phyloP scores from a whole-genome alignment of 2,113 vertebrate species.

The Hypomesus transpacificus region DNA sequence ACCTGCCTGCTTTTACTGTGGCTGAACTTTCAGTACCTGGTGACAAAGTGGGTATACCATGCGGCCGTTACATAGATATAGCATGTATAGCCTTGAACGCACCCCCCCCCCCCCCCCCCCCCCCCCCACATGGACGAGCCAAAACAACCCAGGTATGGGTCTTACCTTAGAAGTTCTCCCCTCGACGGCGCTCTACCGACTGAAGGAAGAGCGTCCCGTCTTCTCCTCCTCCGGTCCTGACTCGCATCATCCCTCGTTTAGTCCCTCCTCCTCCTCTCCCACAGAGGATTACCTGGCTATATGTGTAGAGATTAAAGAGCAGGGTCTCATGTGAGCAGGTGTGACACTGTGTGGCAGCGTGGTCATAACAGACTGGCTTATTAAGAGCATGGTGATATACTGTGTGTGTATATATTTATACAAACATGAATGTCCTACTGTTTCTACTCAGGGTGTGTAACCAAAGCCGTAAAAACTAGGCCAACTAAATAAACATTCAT shows the following conservation, averaged over 20 bases:
- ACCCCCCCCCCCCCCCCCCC: constrained; percentile 20
- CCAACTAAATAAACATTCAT: no score
- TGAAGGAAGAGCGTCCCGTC: neutral
- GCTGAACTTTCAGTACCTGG: no score
- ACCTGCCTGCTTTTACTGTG: no score
- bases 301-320: constrained; percentile 43
- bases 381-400: neutral
- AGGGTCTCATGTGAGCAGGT: constrained; percentile 4
- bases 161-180: neutral
- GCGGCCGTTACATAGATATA: no score
- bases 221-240: neutral
- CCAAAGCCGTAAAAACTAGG: no score
- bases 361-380: no score
- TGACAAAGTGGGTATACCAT: no score
- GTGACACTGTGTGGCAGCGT: neutral
- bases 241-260: neutral
- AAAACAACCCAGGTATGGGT: neutral
- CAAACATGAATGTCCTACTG: no score
- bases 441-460: no score
- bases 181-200: neutral
- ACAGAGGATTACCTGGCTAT: constrained; percentile 45
- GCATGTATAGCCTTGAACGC: no score
- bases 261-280: constrained; percentile 30
- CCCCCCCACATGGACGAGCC: neutral
- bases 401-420: neutral